phyloP scores from a whole-genome alignment of 1,140 invertebrate genomes.

The Lepidurus packardi region DNA sequence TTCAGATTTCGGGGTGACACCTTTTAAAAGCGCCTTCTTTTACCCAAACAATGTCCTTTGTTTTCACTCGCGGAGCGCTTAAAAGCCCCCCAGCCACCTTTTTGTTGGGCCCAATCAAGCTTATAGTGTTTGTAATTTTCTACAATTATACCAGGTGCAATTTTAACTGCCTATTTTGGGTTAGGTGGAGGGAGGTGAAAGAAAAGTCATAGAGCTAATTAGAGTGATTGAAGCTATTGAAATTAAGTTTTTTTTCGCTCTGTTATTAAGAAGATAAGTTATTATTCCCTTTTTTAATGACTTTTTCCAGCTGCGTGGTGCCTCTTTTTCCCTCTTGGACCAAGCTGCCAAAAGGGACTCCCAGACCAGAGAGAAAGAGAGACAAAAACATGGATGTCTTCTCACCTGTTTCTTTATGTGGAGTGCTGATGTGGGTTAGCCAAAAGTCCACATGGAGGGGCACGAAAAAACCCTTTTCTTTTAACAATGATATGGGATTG shows the following conservation, averaged over 20 bases:
- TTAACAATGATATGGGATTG: slow-evolving; percentile 7
- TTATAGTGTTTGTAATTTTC: slow-evolving; percentile 4
- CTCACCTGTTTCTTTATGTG: background rate
- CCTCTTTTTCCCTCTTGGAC: background rate
- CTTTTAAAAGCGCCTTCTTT: background rate
- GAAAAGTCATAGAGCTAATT: background rate
- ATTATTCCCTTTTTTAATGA: background rate
- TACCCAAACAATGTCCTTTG: background rate
- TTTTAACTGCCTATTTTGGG: background rate
- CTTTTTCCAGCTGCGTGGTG: slow-evolving; percentile 7
- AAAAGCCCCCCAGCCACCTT: background rate
- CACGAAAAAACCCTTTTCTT: background rate
- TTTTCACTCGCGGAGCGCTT: background rate
- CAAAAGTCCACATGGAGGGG: background rate
- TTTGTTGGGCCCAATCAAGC: slow-evolving; percentile 6
- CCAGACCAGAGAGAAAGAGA: background rate
- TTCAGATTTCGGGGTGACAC: slow-evolving; percentile 14
- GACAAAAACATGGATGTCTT: background rate
- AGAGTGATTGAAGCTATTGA: background rate
- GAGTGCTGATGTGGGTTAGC: background rate
- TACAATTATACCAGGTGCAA: slow-evolving; percentile 19
- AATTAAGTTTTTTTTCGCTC: background rate
- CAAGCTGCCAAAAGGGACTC: background rate
- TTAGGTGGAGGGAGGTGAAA: background rate
- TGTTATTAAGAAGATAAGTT: background rate